Conservation (phyloP, 2,797 vertebrate genomes). For the Phataginus tricuspis region DNA sequence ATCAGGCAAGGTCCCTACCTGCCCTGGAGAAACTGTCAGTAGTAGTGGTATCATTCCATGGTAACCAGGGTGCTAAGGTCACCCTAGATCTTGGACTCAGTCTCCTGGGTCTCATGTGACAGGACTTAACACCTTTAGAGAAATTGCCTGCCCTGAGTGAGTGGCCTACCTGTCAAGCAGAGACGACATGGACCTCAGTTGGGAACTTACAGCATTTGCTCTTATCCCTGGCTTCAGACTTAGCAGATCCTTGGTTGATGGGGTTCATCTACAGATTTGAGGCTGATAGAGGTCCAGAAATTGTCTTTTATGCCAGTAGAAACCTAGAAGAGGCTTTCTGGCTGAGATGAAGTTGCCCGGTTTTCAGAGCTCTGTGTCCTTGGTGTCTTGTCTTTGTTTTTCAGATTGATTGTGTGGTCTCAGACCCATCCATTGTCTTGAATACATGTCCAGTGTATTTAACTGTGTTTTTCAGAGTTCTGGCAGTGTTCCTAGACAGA, state of each 20-base stretch:
- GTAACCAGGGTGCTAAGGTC: conserved; percentile 65
- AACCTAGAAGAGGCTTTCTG: not conserved
- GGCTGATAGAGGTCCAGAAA: conserved; percentile 14
- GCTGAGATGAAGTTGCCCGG: not conserved
- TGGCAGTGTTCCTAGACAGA: not conserved
- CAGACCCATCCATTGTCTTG: not conserved
- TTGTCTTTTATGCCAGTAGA: not conserved
- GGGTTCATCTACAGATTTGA: not conserved
- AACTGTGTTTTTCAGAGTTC: conserved; percentile 36
- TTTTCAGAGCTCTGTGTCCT: not conserved
- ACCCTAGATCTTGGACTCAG: conserved; percentile 66
- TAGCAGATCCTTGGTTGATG: conserved; percentile 23
- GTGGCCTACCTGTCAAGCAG: conserved; percentile 48
- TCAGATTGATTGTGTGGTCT: not conserved
- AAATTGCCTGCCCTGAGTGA: conserved; percentile 62
- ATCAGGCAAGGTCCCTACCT: not conserved
- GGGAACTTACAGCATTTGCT: conserved; percentile 46
- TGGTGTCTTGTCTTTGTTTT: conserved; percentile 43
- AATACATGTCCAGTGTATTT: not conserved
- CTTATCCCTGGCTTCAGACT: conserved; percentile 20
- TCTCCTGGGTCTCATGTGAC: conserved; percentile 65
- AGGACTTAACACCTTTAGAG: conserved; percentile 71
- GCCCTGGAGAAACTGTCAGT: conserved; percentile 36
- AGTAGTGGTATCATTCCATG: conserved; percentile 52
- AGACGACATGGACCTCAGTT: conserved; percentile 24